Percentiles rank a stretch among this genome's conserved stretches.
These are phyloP conservation scores for Enteromius unitaeniatus DNA, from an alignment of 2,797 vertebrate genomes.

Conservation along the genomic window DNA sequence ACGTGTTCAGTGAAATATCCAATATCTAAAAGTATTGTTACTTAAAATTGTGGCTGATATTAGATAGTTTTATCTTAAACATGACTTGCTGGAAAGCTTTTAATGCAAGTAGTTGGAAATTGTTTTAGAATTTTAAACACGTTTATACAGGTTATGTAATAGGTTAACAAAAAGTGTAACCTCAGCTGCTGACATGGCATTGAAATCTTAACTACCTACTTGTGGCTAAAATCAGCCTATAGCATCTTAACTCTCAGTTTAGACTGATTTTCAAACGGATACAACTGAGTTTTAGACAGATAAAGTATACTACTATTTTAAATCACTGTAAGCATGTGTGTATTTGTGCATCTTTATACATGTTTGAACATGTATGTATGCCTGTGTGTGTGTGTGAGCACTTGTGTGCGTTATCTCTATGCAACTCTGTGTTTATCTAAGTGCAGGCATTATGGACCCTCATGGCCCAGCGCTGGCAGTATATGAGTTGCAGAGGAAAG, in stretches of 20 bases:
- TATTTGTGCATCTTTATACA: constrained; percentile 20
- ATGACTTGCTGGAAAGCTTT: background rate
- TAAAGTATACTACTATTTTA: background rate
- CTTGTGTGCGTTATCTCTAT: constrained; percentile 21
- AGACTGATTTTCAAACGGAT: constrained; percentile 4
- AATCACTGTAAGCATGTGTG: background rate
- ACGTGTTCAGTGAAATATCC: background rate
- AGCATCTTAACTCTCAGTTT: background rate
- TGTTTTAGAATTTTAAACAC: background rate
- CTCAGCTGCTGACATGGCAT: background rate
- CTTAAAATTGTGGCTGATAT: background rate
- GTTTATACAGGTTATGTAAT: background rate
- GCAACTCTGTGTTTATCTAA: constrained; percentile 58
- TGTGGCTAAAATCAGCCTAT: background rate
- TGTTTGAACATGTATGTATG: constrained; percentile 6
- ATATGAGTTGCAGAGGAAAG: constrained; percentile 84
- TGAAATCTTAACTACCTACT: background rate
- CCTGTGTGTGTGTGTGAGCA: constrained; percentile 11
- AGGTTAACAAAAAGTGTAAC: background rate
- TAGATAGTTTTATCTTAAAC: background rate
- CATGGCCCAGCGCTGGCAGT: constrained; percentile 76
- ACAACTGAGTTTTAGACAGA: constrained; percentile 3
- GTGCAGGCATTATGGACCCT: constrained; percentile 56
- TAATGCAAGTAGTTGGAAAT: background rate
- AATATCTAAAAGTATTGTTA: background rate